These are phyloP conservation scores for Phataginus tetradactyla DNA, from an alignment of 2,797 vertebrate genomes.

Conservation along the genomic window DNA sequence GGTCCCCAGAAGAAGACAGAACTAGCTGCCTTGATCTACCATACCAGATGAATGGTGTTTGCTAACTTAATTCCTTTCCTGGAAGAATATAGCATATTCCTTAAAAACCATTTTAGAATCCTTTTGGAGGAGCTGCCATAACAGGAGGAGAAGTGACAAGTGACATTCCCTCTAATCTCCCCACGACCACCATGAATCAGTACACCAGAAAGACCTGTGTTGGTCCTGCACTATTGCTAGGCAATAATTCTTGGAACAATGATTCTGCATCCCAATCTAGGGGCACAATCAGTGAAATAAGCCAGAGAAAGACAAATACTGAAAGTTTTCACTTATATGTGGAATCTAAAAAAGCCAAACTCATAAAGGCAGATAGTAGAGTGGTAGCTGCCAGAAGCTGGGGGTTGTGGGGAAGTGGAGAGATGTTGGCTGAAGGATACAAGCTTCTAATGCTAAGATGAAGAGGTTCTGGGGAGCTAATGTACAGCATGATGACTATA, in stretches of 20 bases:
- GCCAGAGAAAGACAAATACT: not conserved
- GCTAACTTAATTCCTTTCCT: not conserved
- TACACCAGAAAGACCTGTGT: not conserved
- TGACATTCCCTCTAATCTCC: not conserved
- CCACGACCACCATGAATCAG: not conserved
- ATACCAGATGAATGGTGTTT: not conserved
- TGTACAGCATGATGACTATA: not conserved
- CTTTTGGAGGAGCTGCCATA: not conserved
- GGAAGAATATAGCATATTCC: not conserved
- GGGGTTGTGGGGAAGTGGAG: too few species aligned
- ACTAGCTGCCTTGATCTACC: not conserved
- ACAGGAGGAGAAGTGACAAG: not conserved
- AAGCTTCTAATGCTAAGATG: not conserved
- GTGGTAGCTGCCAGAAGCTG: not conserved
- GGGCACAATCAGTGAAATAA: not conserved
- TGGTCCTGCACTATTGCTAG: not conserved
- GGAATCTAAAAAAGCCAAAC: not conserved
- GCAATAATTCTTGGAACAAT: not conserved
- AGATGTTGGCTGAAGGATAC: not conserved
- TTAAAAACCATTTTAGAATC: not conserved
- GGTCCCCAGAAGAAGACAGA: not conserved
- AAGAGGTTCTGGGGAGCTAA: not conserved
- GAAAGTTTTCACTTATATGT: not conserved
- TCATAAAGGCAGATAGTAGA: not conserved
- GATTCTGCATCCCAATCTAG: not conserved